Base-by-base conservation (phyloP, 2,797 vertebrate species). In the Neosilurus hyrtlii region DNA sequence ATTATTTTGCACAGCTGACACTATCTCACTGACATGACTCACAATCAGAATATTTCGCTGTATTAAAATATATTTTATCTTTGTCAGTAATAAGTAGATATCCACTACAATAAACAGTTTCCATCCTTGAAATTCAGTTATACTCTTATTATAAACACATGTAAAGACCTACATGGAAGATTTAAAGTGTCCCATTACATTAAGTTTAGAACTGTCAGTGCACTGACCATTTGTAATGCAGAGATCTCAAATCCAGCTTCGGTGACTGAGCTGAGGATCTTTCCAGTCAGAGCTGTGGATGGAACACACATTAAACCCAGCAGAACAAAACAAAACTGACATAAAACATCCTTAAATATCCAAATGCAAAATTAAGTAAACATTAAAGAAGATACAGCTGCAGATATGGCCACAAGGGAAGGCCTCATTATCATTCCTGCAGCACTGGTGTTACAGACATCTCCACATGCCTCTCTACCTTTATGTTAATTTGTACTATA, bases 191-290 rank as follows among this genome's bases (percentile, higher is more conserved):
- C 9, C 9, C 4, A 20, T 57, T 74, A 35, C 18, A 35, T 37
- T 35, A 11, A 74, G 14, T 59, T 75, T 59, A 8, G 20, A n/a
- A 80, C 1, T 51, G 9, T 2, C 51, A 37, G 63, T 16, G 73
- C 43, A 12, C 92, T 86, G 94, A 99, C 97, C 97, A 98, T 97
- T 89, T 98, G 95, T 90, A 99, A 93, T 68, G 97, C 97, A 71
- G 97, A 95, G 88, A 98, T 94, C 86, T 96, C 92, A 93, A 97
- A 99, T 84, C 96, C 96, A 77, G 94, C 95, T 26, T 93, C 92
- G 81, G 92, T 90, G 86, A 98, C 95, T 83, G 96, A 93, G 91
- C 93, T 96, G 68, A 98, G 91, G 86, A 98, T 97, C 90, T 96
- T 97, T 82, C 98, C 98, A 11, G 95, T 84, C 59, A 98, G 87